These are phyloP conservation scores for Julus scanicus DNA, from an alignment of 2,888 invertebrate genomes.

Conservation along the genomic window DNA sequence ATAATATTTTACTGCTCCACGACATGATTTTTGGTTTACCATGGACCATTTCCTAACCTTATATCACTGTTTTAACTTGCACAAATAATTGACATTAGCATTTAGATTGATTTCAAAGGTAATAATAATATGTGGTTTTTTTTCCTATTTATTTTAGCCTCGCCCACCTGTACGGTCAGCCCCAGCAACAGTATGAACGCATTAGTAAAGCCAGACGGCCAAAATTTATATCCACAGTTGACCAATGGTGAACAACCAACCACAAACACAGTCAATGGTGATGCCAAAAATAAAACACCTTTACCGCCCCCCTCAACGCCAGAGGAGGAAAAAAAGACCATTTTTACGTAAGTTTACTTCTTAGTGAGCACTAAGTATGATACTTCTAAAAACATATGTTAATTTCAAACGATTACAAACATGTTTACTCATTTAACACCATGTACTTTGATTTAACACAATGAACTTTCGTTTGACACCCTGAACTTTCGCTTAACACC, in stretches of 20 bases:
- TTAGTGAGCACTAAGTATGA: no score
- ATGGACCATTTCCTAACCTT: neutral
- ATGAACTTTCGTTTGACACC: no score
- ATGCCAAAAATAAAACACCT: constrained; percentile 47
- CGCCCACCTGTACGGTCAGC: constrained; percentile 12
- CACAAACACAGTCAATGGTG: constrained; percentile 41
- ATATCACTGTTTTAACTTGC: neutral
- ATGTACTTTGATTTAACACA: no score
- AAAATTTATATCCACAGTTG: constrained; percentile 48
- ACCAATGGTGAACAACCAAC: constrained; percentile 44
- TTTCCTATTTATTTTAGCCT: neutral
- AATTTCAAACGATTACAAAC: neutral
- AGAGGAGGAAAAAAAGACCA: constrained; percentile 64
- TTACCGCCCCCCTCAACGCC: constrained; percentile 62
- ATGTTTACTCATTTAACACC: no score
- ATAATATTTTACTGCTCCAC: neutral
- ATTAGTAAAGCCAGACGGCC: constrained; percentile 51
- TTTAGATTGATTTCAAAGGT: neutral
- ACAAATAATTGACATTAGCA: constrained; percentile 17
- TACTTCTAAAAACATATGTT: no score
- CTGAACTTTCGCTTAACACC: no score
- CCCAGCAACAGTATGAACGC: constrained; percentile 48
- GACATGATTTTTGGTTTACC: neutral
- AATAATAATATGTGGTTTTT: neutral
- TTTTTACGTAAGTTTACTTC: constrained; percentile 64